These are phyloP conservation scores for Cerceris rybyensis DNA, from an alignment of 2,888 invertebrate species.

Conservation along the genomic window DNA sequence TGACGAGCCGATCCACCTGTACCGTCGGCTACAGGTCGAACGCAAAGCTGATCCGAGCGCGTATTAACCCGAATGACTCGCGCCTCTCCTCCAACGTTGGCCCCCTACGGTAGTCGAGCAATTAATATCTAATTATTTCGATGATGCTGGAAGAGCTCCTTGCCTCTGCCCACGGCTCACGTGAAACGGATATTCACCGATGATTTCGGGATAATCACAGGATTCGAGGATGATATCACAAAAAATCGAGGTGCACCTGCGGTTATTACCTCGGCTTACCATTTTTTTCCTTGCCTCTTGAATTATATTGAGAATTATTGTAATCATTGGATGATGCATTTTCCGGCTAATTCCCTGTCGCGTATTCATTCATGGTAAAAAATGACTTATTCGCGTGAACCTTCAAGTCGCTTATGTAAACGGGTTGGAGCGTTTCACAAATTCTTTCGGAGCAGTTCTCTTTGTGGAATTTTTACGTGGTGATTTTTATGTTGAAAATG, in stretches of 20 bases:
- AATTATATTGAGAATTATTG: background rate
- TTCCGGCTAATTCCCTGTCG: background rate
- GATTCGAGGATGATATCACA: conserved; percentile 46
- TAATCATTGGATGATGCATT: background rate
- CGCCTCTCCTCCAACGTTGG: conserved; percentile 55
- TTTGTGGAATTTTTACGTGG: too few species aligned
- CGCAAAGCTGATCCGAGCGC: conserved; percentile 40
- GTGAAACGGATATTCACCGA: conserved; percentile 70
- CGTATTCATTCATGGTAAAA: background rate
- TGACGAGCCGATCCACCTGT: conserved; percentile 70
- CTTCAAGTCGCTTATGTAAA: too few species aligned
- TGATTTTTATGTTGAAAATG: too few species aligned
- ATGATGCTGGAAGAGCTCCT: conserved; percentile 64
- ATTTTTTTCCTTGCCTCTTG: background rate
- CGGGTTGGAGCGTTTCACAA: too few species aligned
- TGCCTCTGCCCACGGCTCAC: conserved; percentile 47
- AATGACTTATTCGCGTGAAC: too few species aligned
- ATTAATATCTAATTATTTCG: conserved; percentile 79
- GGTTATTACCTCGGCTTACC: conserved; percentile 6
- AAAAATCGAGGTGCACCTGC: conserved; percentile 31
- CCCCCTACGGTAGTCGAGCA: conserved; percentile 75
- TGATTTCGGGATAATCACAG: conserved; percentile 48
- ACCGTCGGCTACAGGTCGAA: conserved; percentile 44
- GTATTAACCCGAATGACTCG: conserved; percentile 77
- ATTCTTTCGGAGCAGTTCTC: too few species aligned